Conservation (phyloP, 2,797 vertebrate genomes). For the Ficedula albicollis region DNA sequence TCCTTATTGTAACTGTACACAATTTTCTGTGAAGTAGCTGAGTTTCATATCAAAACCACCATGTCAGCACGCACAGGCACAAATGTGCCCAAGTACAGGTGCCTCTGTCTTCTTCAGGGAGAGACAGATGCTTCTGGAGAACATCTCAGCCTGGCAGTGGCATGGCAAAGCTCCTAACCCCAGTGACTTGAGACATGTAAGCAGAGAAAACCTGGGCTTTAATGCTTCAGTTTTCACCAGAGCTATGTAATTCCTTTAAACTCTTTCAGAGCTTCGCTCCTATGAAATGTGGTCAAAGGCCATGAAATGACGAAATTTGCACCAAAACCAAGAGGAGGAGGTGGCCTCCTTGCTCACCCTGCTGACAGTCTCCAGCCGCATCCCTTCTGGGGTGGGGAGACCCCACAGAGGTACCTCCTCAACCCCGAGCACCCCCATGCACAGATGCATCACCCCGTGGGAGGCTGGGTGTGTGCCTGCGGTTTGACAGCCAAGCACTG, state of each 20-base stretch:
- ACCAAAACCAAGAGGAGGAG: not conserved
- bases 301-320: not conserved
- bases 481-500: not conserved
- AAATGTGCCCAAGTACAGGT: not conserved
- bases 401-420: not conserved
- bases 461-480: not conserved
- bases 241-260: not conserved
- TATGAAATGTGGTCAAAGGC: not conserved
- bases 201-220: not conserved
- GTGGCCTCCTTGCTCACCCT: not conserved
- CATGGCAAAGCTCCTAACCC: not conserved
- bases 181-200: not conserved
- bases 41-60: not conserved
- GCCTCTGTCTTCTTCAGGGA: not conserved
- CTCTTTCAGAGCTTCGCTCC: not conserved
- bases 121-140: not conserved
- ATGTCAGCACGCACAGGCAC: rapidly evolving
- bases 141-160: not conserved
- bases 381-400: not conserved
- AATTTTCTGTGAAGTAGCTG: not conserved
- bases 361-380: not conserved
- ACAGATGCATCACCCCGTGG: not conserved
- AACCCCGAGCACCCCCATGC: rapidly evolving
- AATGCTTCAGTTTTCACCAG: not conserved
- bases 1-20: not conserved